Evolutionary conservation across 2,113 vertebrate genomes (phyloP).

Genomic region (Hydropotes inermis): DNA sequence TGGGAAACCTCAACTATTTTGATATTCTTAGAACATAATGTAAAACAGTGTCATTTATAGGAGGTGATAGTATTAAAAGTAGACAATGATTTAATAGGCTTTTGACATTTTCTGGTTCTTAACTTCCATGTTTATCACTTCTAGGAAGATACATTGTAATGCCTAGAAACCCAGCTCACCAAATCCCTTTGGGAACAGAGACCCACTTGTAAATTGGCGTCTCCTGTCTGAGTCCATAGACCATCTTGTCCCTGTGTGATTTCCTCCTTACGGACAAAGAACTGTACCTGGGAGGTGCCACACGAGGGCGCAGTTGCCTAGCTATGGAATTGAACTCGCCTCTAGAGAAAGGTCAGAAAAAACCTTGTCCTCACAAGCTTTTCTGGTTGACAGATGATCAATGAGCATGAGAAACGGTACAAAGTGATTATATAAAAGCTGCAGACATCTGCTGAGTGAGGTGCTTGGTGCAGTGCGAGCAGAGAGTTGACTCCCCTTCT

Average conservation of each 20-base stretch:
- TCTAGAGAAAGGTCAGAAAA: background rate
- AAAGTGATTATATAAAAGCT: rapidly evolving
- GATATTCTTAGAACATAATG: background rate
- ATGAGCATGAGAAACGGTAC: background rate
- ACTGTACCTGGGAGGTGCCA: background rate
- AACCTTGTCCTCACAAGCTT: background rate
- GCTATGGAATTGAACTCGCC: background rate
- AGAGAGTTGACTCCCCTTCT: background rate
- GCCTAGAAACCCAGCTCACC: background rate
- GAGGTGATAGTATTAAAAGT: background rate
- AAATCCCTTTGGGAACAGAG: background rate
- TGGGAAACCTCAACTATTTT: background rate
- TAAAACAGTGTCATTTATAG: background rate
- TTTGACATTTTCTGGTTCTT: background rate
- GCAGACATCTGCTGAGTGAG: background rate
- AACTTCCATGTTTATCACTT: background rate
- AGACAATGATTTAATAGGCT: background rate
- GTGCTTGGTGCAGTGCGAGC: background rate
- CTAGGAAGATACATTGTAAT: rapidly evolving
- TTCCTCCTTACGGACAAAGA: background rate
- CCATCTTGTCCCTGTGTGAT: rapidly evolving
- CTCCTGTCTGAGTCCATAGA: background rate
- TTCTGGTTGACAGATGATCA: background rate
- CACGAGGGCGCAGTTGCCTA: slow-evolving; percentile 52
- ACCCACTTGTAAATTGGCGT: background rate